Evolutionary conservation across 2,797 vertebrate species (phyloP), one percentile per base, ranked within the genome.

Genomic region (Anguilla pacifica): DNA sequence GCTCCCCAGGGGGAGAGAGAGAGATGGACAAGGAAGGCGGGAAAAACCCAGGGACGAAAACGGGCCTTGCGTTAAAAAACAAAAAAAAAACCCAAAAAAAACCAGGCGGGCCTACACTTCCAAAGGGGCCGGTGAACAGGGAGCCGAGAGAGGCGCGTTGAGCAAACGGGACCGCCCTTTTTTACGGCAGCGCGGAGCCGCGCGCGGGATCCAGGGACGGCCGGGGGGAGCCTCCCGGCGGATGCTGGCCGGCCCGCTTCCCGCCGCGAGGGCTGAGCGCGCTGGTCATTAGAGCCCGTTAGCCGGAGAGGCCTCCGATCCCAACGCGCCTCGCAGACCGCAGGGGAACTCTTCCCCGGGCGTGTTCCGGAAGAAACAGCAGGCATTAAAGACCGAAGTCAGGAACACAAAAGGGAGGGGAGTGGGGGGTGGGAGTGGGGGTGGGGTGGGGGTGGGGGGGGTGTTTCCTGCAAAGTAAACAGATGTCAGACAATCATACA

Each of bases 381-480:
- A 79, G 53, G 67, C 83, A 85, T 85, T 85, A 88, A 79, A 77
- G 31, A 85, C 72, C 3, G 35, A 25, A 31, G 72, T 49, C n/a
- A 64, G 83, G 82, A 74, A 72, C 77, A 81, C 74, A 67, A 57
- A 31, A 6, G 51, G 55, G 28, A 17, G 25, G 17, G 39, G 39
- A 1, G 39, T 39, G 39, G 39, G 39, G 39, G 39, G 39, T 2
- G 64, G 82, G 25, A 1, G 67, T n/a, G 31, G 35, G 35, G 35
- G 35, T 1, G 61, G 82, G 25, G 3, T 31, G 31, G 35, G 35
- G 35, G 35, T 1, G 61, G 82, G 25, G 3, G 67, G 67, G 15
- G 51, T 2, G 39, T 85, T 85, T 88, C 83, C 70, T 74, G 87
- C 31, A 88, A 88, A 64, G 84, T 64, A 84, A 88, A 88, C 83